phyloP scores from a whole-genome alignment of 2,113 vertebrate genomes.

The Pangasianodon gigas region DNA sequence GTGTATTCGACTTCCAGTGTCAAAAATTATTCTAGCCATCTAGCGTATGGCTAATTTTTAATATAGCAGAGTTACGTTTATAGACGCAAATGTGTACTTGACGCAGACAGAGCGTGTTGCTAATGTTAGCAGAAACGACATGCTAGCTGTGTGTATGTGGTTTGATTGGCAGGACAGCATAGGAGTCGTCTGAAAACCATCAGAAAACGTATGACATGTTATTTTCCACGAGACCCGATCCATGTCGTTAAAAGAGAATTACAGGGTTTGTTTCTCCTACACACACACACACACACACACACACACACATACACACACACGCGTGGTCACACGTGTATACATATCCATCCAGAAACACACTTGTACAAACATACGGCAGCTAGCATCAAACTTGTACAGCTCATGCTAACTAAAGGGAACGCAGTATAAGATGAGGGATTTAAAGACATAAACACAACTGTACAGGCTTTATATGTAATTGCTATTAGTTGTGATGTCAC shows the following conservation, averaged over 20 bases:
- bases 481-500: background rate
- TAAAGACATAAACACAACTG: background rate
- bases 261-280: background rate
- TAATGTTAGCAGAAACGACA: background rate
- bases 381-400: background rate
- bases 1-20: background rate
- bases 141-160: background rate
- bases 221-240: background rate
- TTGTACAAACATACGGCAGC: background rate
- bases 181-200: background rate
- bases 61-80: background rate
- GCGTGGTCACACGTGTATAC: background rate
- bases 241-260: constrained; percentile 10
- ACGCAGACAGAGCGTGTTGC: background rate
- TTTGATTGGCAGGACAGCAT: constrained; percentile 3
- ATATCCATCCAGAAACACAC: background rate
- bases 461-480: background rate
- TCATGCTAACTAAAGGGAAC: background rate
- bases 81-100: background rate
- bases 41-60: background rate
- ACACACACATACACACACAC: background rate
- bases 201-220: background rate
- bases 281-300: constrained; percentile 7
- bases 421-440: background rate
- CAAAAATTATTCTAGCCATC: background rate